Percentiles rank a stretch among this genome's conserved stretches.
Evolutionary conservation across 1,140 invertebrate species (phyloP).

Genomic region (Apis cerana): DNA sequence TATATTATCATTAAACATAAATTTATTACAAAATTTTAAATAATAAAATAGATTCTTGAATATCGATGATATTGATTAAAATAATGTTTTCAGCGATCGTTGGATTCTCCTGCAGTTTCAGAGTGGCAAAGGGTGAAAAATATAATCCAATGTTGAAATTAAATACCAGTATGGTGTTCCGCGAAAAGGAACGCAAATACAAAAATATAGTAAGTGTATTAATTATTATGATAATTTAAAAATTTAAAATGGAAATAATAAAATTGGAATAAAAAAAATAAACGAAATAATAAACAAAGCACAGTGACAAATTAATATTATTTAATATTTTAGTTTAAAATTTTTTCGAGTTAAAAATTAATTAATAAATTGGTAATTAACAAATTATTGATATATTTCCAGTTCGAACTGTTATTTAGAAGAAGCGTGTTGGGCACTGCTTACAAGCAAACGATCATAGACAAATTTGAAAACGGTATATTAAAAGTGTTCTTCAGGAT

Average conservation of each 20-base stretch:
- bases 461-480: constrained; percentile 86
- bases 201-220: constrained; percentile 82
- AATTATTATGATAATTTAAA: not conserved
- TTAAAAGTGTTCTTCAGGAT: constrained; percentile 89
- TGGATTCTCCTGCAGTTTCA: constrained; percentile 86
- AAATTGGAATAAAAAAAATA: no score
- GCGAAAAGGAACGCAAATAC: constrained; percentile 84
- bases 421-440: constrained; percentile 84
- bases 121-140: constrained; percentile 85
- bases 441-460: constrained; percentile 84
- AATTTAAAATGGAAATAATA: no score
- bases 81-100: constrained; percentile 83
- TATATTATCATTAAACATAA: no score
- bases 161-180: constrained; percentile 81
- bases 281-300: no score
- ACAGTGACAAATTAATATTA: no score
- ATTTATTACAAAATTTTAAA: no score
- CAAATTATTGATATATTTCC: constrained; percentile 39
- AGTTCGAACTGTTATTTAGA: constrained; percentile 79
- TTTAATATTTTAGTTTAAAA: no score
- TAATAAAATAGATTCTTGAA: not conserved
- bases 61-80: not conserved
- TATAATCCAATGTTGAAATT: constrained; percentile 83
- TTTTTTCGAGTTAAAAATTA: no score
- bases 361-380: not conserved